Evolutionary conservation across 1,140 invertebrate genomes (phyloP).

Genomic region (Elysia chlorotica): DNA sequence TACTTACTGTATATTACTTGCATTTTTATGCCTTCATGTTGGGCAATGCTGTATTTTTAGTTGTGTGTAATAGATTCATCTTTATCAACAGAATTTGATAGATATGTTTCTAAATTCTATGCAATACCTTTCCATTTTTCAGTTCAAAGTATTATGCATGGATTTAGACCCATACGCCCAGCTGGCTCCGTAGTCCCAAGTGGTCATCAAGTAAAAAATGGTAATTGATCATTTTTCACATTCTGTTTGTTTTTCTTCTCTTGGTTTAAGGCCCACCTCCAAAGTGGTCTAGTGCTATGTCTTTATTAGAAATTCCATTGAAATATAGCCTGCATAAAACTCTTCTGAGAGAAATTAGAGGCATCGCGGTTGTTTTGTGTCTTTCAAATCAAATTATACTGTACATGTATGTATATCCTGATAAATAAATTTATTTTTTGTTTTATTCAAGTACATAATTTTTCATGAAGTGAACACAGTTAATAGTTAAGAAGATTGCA

Average conservation of each 20-base stretch:
- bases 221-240: neutral
- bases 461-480: too few species aligned
- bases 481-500: too few species aligned
- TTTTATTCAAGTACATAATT: too few species aligned
- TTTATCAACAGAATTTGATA: constrained; percentile 2
- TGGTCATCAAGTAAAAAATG: neutral
- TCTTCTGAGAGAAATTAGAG: too few species aligned
- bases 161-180: constrained; percentile 5
- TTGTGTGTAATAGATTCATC: constrained; percentile 23
- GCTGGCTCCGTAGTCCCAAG: neutral
- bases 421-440: too few species aligned
- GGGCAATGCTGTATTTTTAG: neutral
- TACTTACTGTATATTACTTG: neutral
- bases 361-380: too few species aligned
- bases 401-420: too few species aligned
- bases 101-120: neutral
- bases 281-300: neutral
- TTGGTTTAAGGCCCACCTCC: neutral
- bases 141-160: constrained; percentile 12
- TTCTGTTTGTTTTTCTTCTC: neutral
- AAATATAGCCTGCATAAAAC: too few species aligned
- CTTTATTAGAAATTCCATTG: neutral
- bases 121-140: neutral
- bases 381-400: too few species aligned
- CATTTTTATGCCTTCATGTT: too few species aligned